Base-by-base conservation (phyloP, 1,140 invertebrate genomes). In the Eumaeus atala region DNA sequence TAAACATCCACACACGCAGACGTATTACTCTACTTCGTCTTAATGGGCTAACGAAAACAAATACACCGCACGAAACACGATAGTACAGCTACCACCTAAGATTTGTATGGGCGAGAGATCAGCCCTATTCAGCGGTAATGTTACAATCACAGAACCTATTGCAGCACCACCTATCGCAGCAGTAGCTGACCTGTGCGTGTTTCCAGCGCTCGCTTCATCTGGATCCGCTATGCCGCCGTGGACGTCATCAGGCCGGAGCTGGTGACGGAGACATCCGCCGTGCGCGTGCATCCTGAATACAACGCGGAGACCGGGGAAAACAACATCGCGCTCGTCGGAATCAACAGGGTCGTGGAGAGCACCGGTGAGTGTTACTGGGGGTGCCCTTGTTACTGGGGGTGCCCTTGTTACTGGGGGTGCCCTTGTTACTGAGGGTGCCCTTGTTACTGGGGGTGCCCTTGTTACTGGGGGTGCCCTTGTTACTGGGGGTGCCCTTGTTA, bases 181-280 rank as follows among this genome's bases (percentile, higher is more conserved):
- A n/a, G n/a, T n/a, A n/a, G n/a, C n/a, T 16, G 3, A 42, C 28
- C 18, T 36, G n/a, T 16, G 14, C 42, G 48, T 34, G 1, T 52
- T 36, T 56, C 0, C 61, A 84, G 78, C 1, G 48, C 59, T 18
- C 72, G 73, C 47, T 83, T 73, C 67, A 53, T 77, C 21, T 85
- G 79, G 77, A 18, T 73, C 44, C 77, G 81, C 9, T 81, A 70
- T 52, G 76, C 69, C 10, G 66, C 64, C 2, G 51, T 70, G 6
- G 51, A 74, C 35, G 67, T 77, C 12, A 59, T 66, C 64, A 56
- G 52, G 21, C 79, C 82, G 0, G 53, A 66, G 16, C 56, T 80
- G 48, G 76, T 83, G 14, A 67, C 68, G 0, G 82, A 85, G 58
- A 61, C 59, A 7, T 59, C 48, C 42, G 14, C 11, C 0, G 62